These are phyloP conservation scores for Leptobrachium leishanense DNA, from an alignment of 2,113 vertebrate species.

Conservation along the genomic window DNA sequence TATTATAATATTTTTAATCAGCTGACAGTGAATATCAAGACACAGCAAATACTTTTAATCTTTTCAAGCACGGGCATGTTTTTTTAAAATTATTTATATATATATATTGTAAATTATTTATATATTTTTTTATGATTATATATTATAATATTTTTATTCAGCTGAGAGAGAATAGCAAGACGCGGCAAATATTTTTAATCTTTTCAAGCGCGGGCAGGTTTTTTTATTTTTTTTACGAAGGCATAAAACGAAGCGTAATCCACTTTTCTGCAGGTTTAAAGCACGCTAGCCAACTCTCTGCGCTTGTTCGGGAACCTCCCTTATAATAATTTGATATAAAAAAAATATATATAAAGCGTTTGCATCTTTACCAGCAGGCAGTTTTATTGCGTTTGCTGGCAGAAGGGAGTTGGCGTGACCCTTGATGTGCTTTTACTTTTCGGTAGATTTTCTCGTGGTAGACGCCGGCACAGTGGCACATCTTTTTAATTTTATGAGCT, in stretches of 20 bases:
- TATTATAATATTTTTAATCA: conserved; percentile 21
- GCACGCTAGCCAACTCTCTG: not conserved
- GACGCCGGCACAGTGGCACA: too few species aligned
- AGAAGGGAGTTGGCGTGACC: too few species aligned
- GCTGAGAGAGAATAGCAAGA: too few species aligned
- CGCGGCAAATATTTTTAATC: too few species aligned
- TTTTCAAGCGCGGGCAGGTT: not conserved
- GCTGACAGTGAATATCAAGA: conserved; percentile 5
- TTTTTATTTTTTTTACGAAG: not conserved
- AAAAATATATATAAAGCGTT: not conserved
- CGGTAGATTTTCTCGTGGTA: too few species aligned
- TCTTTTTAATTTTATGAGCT: too few species aligned
- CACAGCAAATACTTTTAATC: conserved; percentile 7
- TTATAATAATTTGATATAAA: not conserved
- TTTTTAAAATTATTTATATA: not conserved
- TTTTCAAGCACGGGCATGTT: not conserved
- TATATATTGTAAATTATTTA: too few species aligned
- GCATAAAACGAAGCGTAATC: too few species aligned
- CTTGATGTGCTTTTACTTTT: too few species aligned
- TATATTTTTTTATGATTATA: too few species aligned
- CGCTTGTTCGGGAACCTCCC: not conserved
- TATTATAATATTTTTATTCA: too few species aligned
- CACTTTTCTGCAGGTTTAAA: not conserved
- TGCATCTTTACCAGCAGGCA: not conserved
- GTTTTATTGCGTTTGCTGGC: too few species aligned